Base-by-base conservation (phyloP, 53 echinoderm and acorn worm genomes). In the Paelopatides confundens region DNA sequence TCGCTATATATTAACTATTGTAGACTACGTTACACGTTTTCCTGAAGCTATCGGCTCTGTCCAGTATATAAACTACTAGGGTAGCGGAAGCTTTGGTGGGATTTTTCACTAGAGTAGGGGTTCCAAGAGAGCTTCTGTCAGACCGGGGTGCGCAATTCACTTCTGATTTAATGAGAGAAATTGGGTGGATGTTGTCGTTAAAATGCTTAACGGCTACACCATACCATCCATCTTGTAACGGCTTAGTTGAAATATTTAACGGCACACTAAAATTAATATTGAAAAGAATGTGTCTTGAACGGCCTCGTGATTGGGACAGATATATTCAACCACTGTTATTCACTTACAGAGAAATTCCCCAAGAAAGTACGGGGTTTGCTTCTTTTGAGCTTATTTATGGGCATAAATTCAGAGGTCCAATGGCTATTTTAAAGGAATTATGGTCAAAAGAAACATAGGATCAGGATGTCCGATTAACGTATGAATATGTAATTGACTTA, bases 1-100 rank as follows among this genome's bases (percentile, higher is more conserved):
- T 66, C 71, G 92, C 7, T 90, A 89, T 62, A 90, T 86, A 27
- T 74, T 90, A 17, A 85, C 85, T 11, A 24, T 90, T 14, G 62
- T 90, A 33, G 91, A 87, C 63, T 91, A 87, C 66, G 91, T 87
- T 29, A 86, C 90, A 8, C 85, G 85, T 5, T 85, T 66, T 31
- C 85, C 85, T 12, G 85, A 84, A 53, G 85, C 85, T 24, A 30
- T 84, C 36, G 40, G 85, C 92, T n/a, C 76, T 88, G 14, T 84
- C 85, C 28, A 65, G 68, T 46, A 92, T 92, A 31, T 88, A 92
- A 84, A 77, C 92, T 35, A 83, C 89, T 30, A 63, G 88, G 1
- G 88, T 90, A 14, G 90, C 90, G 12, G 90, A 90, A 69, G 85
- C 85, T 9, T 35, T 90, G 32, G 76, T 90, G 1, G 62, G 36